Base-by-base conservation (phyloP, 2,888 invertebrate genomes). In the Zonitis immaculata region DNA sequence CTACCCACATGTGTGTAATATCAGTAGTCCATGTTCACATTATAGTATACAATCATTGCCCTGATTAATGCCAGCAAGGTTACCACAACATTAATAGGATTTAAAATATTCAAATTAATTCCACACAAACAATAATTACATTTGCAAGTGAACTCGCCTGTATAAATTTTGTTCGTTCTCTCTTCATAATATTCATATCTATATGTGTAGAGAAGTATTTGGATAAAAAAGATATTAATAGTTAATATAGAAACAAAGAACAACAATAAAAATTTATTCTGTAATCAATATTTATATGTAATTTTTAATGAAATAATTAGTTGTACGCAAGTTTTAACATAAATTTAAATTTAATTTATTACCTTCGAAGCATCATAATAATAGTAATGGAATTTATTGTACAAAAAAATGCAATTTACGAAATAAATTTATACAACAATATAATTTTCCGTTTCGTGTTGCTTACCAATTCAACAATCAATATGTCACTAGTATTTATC, bases 71-170 rank as follows among this genome's bases (percentile, higher is more conserved):
- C 47, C 52, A 35, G 28, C 46, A 54, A 54, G 54, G 49, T 52
- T 54, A 56, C 52, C 52, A 52, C 50, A 51, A 50, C 56, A 58
- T 57, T 60, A 60, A 58, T 60, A 48, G 57, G 58, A 58, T 55
- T 57, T 55, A 54, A 58, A 60, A 57, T 60, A 60, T 60, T 60
- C 56, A 60, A 60, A 60, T 60, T 56, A 57, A 60, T 54, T 58
- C 60, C 57, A 52, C 60, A 60, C 60, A 55, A 60, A 58, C 53
- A 53, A 56, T 60, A 58, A 58, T 60, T 55, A 53, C 52, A 57
- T 58, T 60, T 58, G 56, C 56, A 53, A 50, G 54, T 55, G 60
- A 48, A 51, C 50, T 54, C 53, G 52, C 58, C 45, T 56, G 56
- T 51, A 51, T 52, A 51, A 54, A 51, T 54, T 56, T 50, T 8